These are phyloP conservation scores for Halocaridina rubra DNA, from an alignment of 2,888 invertebrate genomes.

Conservation along the genomic window DNA sequence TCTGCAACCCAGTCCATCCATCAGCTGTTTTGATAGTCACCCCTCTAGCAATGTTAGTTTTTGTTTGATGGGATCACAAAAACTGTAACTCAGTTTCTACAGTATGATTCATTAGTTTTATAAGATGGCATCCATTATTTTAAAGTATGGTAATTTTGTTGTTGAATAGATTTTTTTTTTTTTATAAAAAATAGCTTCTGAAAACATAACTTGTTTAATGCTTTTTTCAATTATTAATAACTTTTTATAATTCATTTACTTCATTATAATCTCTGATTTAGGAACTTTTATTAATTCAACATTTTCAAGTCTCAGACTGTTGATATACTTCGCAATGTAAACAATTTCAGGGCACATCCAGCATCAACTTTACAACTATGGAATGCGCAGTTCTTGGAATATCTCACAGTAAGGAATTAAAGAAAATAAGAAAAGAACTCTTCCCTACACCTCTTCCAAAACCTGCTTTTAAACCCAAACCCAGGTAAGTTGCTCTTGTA, in stretches of 20 bases:
- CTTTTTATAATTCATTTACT: background rate
- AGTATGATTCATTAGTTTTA: too few species aligned
- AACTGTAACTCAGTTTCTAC: too few species aligned
- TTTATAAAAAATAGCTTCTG: background rate
- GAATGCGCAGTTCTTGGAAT: constrained; percentile 59
- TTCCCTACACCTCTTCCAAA: constrained; percentile 37
- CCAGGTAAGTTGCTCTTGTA: constrained; percentile 28
- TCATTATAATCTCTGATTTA: too few species aligned
- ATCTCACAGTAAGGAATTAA: constrained; percentile 36
- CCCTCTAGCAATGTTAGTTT: too few species aligned
- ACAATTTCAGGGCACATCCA: constrained; percentile 19
- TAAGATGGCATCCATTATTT: too few species aligned
- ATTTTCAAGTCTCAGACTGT: too few species aligned
- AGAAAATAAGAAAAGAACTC: constrained; percentile 25
- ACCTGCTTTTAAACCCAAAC: constrained; percentile 18
- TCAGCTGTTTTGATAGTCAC: too few species aligned
- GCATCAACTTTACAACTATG: constrained; percentile 58
- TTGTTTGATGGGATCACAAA: too few species aligned
- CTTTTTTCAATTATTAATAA: background rate
- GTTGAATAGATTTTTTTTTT: background rate
- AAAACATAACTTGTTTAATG: background rate
- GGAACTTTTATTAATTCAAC: too few species aligned
- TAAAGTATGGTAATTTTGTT: background rate
- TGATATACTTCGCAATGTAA: too few species aligned
- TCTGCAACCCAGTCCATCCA: too few species aligned